Evolutionary conservation across 2,113 vertebrate genomes (phyloP), one percentile per base, ranked within the genome.

Genomic region (Psammodynastes pulverulentus): DNA sequence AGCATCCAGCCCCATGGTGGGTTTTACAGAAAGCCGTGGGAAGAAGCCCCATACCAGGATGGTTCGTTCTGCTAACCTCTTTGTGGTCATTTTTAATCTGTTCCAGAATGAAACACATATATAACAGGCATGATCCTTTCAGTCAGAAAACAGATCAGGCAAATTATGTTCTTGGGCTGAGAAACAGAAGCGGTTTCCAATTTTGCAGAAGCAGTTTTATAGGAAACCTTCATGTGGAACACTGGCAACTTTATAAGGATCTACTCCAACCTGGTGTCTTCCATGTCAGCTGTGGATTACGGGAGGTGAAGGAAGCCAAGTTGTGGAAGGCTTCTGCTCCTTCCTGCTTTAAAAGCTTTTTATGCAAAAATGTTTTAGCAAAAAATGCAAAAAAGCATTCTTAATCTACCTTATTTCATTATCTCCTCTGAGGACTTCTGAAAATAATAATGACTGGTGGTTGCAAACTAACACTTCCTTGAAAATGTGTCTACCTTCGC

Each of bases 1-100:
- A 98, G 98, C 84, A 97, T 98, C 79, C 98, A 98, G 9, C 97
- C 98, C 34, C 98, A 98, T 0, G 98, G 98, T 3, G 97, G 98
- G 43, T 96, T 97, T 93, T 98, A 97, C 56, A 93, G 94, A 86
- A 98, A 98, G 92, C 85, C 88, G 0, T 97, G 95, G 3, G 97
- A 98, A 91, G 97, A 97, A 58, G 97, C 93, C 49, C 5, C 29
- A 7, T 97, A 98, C 90, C 96, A 97, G 39, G 95, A 98, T 1
- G 98, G 98, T 98, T 94, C 95, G 97, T 93, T 34, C 52, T 94
- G 94, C 67, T 79, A 39, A 29, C 12, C 56, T 91, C 49, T 91
- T 29, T 92, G 48, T 49, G 89, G 29, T 72, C 34, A 26, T 93
- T 3, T 9, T 91, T 4, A 84, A 84, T 15, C 51, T 23, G 9